Conservation (phyloP, 1,140 invertebrate species). For the Heliconius nattereri region DNA sequence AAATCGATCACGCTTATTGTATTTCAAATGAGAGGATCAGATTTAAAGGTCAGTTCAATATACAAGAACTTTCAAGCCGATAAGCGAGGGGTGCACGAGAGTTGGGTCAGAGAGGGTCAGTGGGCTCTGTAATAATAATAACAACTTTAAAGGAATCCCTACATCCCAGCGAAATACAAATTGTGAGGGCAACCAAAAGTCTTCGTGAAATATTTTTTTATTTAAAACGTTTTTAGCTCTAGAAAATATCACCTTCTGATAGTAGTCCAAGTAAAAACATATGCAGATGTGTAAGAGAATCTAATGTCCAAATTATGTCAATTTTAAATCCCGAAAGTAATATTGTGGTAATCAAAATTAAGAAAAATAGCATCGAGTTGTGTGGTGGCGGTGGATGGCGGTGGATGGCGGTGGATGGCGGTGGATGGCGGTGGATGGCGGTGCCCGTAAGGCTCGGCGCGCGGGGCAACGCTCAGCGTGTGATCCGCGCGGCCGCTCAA, state of each 20-base stretch:
- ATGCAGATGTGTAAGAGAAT: no score
- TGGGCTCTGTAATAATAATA: constrained; percentile 55
- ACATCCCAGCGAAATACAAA: constrained; percentile 42
- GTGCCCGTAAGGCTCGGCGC: constrained; percentile 28
- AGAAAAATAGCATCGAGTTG: not conserved
- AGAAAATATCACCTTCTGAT: no score
- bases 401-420: constrained; percentile 8
- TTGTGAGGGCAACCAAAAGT: constrained; percentile 33
- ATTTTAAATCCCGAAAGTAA: constrained; percentile 4
- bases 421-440: not conserved
- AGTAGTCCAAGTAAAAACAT: no score
- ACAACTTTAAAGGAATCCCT: constrained; percentile 52
- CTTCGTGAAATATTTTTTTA: no score
- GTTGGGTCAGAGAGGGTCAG: constrained; percentile 59
- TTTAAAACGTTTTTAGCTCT: no score
- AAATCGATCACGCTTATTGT: constrained; percentile 34
- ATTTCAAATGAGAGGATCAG: constrained; percentile 47
- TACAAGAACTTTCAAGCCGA: constrained; percentile 21
- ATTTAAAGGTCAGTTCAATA: constrained; percentile 56
- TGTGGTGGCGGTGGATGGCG: not conserved
- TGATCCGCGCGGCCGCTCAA: constrained; percentile 49
- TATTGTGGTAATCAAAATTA: not conserved
- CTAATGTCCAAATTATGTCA: not conserved
- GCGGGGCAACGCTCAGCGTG: constrained; percentile 42
- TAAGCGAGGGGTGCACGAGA: constrained; percentile 48